These are phyloP conservation scores for Serilophus lunatus DNA, from an alignment of 2,113 vertebrate species.

Conservation along the genomic window DNA sequence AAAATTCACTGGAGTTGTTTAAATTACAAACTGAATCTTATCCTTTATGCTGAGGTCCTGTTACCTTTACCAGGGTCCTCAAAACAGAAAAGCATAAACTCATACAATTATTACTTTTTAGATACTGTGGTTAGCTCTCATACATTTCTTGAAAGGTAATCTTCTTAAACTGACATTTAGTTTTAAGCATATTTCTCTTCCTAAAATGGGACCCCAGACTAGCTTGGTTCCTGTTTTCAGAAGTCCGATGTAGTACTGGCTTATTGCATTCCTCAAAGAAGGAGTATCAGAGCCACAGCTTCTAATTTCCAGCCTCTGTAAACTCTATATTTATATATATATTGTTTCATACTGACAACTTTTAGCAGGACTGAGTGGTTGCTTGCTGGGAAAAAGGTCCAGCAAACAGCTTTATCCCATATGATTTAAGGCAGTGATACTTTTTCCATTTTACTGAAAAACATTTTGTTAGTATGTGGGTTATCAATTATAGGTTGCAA, in stretches of 20 bases:
- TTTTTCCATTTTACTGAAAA: background rate
- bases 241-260: background rate
- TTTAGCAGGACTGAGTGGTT: background rate
- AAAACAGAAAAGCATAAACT: background rate
- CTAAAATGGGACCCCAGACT: background rate
- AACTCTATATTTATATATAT: background rate
- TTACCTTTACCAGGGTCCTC: background rate
- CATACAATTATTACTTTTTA: background rate
- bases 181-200: background rate
- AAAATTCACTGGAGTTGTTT: background rate
- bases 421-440: background rate
- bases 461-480: background rate
- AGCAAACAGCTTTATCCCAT: background rate
- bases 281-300: background rate
- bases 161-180: background rate
- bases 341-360: background rate
- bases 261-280: background rate
- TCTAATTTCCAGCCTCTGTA: background rate
- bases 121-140: background rate
- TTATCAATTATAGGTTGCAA: background rate
- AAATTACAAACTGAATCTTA: background rate
- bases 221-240: background rate
- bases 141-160: background rate
- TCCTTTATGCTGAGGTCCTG: background rate
- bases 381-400: background rate